These are phyloP conservation scores for Agrochola lota DNA, from an alignment of 2,888 invertebrate species.

Conservation along the genomic window DNA sequence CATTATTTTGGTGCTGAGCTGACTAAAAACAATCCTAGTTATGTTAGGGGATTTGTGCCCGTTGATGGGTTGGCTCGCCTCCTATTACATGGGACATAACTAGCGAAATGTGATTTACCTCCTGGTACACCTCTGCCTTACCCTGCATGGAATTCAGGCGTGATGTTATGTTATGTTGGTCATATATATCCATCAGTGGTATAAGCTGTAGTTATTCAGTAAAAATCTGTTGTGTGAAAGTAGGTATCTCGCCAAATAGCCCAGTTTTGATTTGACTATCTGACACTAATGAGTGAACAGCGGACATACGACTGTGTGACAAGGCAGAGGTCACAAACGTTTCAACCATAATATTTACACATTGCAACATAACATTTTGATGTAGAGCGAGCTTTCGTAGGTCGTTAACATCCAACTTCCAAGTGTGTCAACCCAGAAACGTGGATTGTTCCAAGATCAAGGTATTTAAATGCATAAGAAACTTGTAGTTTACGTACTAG, in stretches of 20 bases:
- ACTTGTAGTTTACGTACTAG: constrained; percentile 16
- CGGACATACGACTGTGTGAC: not conserved
- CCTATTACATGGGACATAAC: no score
- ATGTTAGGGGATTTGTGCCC: no score
- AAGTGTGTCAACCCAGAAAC: constrained; percentile 18
- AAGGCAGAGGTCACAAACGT: constrained; percentile 5
- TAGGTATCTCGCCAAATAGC: not conserved
- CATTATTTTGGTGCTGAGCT: no score
- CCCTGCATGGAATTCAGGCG: not conserved
- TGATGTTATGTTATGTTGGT: not conserved
- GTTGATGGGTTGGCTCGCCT: no score
- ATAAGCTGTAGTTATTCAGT: not conserved
- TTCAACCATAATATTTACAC: not conserved
- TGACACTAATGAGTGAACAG: not conserved
- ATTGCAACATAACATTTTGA: constrained; percentile 22
- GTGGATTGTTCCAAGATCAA: constrained; percentile 41
- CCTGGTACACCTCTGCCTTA: no score
- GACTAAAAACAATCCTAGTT: no score
- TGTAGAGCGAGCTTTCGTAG: not conserved
- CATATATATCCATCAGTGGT: not conserved
- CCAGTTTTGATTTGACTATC: constrained; percentile 13
- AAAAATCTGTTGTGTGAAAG: not conserved
- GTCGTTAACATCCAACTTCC: not conserved
- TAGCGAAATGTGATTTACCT: no score
- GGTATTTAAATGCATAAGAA: constrained; percentile 22